Evolutionary conservation across 2,113 vertebrate genomes (phyloP).

Genomic region (Marcusenius ussheri): DNA sequence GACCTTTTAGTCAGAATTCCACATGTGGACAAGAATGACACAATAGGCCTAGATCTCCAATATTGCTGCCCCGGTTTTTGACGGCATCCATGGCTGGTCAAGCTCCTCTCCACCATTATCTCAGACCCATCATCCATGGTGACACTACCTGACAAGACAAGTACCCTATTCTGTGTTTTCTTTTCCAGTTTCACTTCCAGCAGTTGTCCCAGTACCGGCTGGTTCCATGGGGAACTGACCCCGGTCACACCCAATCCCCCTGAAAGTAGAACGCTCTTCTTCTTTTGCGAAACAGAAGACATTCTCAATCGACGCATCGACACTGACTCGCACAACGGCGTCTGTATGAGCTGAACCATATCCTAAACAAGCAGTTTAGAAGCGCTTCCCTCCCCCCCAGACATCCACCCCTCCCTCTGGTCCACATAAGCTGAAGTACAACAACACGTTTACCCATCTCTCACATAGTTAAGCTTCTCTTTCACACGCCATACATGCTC

Average conservation of each 20-base stretch:
- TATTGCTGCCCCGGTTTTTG: not conserved
- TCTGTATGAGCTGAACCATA: not conserved
- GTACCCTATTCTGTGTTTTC: not conserved
- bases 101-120: not conserved
- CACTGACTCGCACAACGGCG: not conserved
- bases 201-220: not conserved
- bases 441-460: not conserved
- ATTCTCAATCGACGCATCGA: not conserved
- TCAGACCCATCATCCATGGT: not conserved
- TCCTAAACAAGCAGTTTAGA: not conserved
- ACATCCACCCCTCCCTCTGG: not conserved
- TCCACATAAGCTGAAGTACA: not conserved
- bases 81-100: not conserved
- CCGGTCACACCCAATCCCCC: not conserved
- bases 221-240: not conserved
- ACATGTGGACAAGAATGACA: not conserved
- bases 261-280: not conserved
- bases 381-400: not conserved
- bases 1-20: not conserved
- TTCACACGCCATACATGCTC: not conserved
- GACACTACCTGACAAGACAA: not conserved
- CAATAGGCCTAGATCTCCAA: not conserved
- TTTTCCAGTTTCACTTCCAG: constrained; percentile 16
- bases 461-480: constrained; percentile 3
- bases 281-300: not conserved